Conservation (phyloP, 2,113 vertebrate species). For the Actinemys pallida region DNA sequence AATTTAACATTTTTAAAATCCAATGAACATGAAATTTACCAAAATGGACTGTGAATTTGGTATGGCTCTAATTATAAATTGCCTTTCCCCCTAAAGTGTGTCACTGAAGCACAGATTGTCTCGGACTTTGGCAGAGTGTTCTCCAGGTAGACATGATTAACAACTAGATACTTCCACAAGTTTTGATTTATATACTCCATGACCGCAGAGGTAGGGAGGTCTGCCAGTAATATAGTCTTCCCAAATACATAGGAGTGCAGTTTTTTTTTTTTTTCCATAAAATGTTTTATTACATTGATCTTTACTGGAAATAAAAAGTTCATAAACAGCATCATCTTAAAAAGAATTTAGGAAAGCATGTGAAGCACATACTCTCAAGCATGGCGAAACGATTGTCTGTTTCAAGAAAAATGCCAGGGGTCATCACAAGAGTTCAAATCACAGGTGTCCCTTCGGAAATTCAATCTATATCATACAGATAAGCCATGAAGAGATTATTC, state of each 20-base stretch:
- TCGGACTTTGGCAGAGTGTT: background rate
- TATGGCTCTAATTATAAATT: background rate
- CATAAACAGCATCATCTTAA: background rate
- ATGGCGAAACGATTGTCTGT: background rate
- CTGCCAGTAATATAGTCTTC: background rate
- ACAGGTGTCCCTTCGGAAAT: background rate
- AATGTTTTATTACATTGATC: background rate
- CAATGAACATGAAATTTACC: too few relatives aligned
- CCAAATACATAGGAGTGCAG: fast-evolving
- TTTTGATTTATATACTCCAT: background rate
- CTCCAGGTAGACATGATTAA: background rate
- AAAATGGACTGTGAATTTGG: too few relatives aligned
- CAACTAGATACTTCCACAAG: background rate
- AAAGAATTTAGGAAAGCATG: background rate
- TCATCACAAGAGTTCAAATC: background rate
- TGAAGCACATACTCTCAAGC: background rate
- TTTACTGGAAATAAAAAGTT: background rate
- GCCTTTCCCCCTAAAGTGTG: background rate
- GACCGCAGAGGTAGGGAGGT: background rate
- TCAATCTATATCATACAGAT: background rate
- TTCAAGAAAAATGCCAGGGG: background rate
- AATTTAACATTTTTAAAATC: too few relatives aligned
- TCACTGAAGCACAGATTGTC: background rate
- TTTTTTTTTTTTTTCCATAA: background rate
- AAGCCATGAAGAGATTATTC: background rate